Base-by-base conservation (phyloP, 1,140 invertebrate genomes). In the Diachasma alloeum region DNA sequence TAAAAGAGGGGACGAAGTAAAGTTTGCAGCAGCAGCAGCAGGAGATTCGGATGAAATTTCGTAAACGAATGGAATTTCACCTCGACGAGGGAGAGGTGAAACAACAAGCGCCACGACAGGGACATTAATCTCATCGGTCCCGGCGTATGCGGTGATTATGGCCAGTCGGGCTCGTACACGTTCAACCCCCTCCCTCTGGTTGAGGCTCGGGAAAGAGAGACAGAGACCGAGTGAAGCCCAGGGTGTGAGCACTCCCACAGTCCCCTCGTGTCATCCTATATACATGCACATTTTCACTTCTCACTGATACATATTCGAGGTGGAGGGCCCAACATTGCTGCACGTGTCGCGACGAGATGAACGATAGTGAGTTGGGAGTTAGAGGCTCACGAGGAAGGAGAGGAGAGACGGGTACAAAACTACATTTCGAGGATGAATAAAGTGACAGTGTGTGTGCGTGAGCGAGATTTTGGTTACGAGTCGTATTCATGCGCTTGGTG, bases 41-140 rank as follows among this genome's bases (percentile, higher is more conserved):
- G 71, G 71, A 31, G 46, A 46, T 42, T 37, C 10, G n/a, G 39
- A 75, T 11, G 53, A 74, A 66, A 67, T 69, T 74, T 74, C 67
- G 53, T 75, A 72, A 76, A 76, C 67, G 74, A 75, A 78, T 67
- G 66, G 69, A 78, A 78, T 78, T 75, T 56, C 22, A 70, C 36
- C 31, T 39, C 69, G 36, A 31, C 56, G 36, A 31, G 46, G 63
- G 68, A 68, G 59, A 73, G 67, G 42, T 72, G 77, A 78, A 78
- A 71, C 73, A 75, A 75, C 77, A 72, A 72, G 68, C 68, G 74
- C 66, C 53, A 72, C 77, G 73, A 72, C 70, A 70, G 74, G 73
- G 71, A 81, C 84, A 84, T 86, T 86, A 87, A 86, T 87, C 83
- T 84, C 81, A 85, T 86, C 81, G 83, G 80, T 53, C 79, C 81